Percentiles rank a stretch among this genome's conserved stretches.
Evolutionary conservation across 1,140 invertebrate genomes (phyloP).

Genomic region (Diploscapter pachys): DNA sequence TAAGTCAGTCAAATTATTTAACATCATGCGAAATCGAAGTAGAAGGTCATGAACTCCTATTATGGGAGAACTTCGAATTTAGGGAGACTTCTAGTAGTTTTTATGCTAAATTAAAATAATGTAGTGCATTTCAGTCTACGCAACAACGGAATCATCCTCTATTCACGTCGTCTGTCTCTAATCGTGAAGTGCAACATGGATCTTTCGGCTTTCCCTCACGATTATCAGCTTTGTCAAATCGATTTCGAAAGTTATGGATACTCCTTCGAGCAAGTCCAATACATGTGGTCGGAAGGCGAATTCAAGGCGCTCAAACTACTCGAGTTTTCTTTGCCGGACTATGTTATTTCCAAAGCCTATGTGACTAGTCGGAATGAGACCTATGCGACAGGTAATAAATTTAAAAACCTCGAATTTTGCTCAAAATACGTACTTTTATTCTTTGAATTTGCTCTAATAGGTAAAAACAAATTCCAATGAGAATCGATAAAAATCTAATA

Average conservation of each 20-base stretch:
- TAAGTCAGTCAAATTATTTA: too few species aligned
- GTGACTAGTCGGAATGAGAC: constrained; percentile 51
- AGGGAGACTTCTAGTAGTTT: too few species aligned
- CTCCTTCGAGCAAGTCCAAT: constrained; percentile 54
- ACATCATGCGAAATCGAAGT: too few species aligned
- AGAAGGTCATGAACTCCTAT: too few species aligned
- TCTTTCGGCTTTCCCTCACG: constrained; percentile 92
- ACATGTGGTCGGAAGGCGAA: constrained; percentile 50
- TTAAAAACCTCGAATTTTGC: too few species aligned
- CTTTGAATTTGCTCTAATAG: too few species aligned
- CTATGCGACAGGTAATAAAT: constrained; percentile 46
- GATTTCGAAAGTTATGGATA: constrained; percentile 82
- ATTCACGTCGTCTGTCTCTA: constrained; percentile 74
- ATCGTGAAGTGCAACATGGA: constrained; percentile 95
- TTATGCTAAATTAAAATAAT: too few species aligned
- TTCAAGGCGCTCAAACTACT: constrained; percentile 48
- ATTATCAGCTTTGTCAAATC: constrained; percentile 87
- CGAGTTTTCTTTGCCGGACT: constrained; percentile 52
- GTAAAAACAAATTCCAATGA: too few species aligned
- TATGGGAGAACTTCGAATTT: too few species aligned
- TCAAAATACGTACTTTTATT: too few species aligned
- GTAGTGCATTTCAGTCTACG: constrained; percentile 9
- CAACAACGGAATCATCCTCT: constrained; percentile 42
- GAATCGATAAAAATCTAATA: too few species aligned
- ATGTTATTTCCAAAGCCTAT: constrained; percentile 53